A percentile compares a stretch with the other conserved stretches of the same genome.
Evolutionary conservation across 2,888 invertebrate genomes (phyloP).

Genomic region (Drosophila glabriapex): DNA sequence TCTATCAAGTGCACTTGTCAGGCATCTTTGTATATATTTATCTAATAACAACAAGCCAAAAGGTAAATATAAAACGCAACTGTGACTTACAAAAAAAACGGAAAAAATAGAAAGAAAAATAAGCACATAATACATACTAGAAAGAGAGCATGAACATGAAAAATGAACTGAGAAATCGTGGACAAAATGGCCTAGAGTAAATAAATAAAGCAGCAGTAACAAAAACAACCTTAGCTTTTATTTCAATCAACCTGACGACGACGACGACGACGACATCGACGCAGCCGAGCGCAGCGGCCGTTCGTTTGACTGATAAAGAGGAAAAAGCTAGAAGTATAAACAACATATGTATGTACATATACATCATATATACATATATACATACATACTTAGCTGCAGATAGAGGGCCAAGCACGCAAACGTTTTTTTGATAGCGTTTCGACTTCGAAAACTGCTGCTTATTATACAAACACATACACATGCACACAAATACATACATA

Average conservation of each 20-base stretch:
- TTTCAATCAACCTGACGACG: conserved; percentile 57
- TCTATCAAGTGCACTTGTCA: conserved; percentile 63
- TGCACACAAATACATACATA: not conserved
- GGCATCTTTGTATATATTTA: conserved; percentile 52
- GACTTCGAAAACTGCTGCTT: conserved; percentile 23
- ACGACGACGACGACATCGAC: conserved; percentile 37
- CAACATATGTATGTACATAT: conserved; percentile 18
- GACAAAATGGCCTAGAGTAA: conserved; percentile 61
- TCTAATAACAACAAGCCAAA: conserved; percentile 47
- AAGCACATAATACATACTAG: conserved; percentile 56
- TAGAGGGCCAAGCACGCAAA: conserved; percentile 37
- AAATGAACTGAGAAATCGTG: conserved; percentile 47
- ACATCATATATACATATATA: not conserved
- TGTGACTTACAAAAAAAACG: conserved; percentile 13
- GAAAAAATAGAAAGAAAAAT: not conserved
- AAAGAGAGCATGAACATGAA: conserved; percentile 43
- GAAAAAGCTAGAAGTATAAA: conserved; percentile 53
- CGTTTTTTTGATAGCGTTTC: conserved; percentile 39
- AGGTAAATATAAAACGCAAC: conserved; percentile 52
- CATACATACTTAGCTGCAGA: conserved; percentile 12
- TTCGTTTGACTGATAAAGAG: conserved; percentile 57
- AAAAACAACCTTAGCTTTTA: conserved; percentile 45
- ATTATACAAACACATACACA: conserved; percentile 27
- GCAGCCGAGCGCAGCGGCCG: conserved; percentile 60
- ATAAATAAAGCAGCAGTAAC: conserved; percentile 40